Conservation (phyloP, 2,113 vertebrate genomes). For the Microtus pennsylvanicus region DNA sequence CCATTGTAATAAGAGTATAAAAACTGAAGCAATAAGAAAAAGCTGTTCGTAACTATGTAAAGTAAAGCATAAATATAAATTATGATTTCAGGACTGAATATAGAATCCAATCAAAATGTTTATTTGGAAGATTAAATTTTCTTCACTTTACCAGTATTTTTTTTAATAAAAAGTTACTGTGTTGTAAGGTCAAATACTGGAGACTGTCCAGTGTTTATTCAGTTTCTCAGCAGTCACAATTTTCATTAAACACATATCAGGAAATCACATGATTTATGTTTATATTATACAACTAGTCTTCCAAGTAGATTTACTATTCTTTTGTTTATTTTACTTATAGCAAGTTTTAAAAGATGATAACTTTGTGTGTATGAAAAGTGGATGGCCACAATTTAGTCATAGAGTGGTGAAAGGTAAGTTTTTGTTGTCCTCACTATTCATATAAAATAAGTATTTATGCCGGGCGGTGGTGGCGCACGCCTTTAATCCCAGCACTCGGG, state of each 20-base stretch:
- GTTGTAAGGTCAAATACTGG: neutral
- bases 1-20: constrained; percentile 26
- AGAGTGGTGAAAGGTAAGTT: neutral
- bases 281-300: constrained; percentile 30
- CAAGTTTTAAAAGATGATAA: neutral
- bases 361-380: neutral
- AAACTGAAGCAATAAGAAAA: neutral
- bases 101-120: constrained; percentile 31
- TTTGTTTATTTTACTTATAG: neutral
- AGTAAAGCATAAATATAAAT: constrained; percentile 2
- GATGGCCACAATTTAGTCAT: neutral
- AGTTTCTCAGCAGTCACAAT: neutral
- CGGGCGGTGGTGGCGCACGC: too few relatives aligned
- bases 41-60: neutral
- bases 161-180: neutral
- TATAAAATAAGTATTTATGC: neutral
- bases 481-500: too few relatives aligned
- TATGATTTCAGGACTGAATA: neutral
- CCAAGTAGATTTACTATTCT: neutral
- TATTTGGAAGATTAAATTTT: neutral
- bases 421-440: neutral
- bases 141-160: neutral
- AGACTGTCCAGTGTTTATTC: neutral
- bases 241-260: constrained; percentile 45
- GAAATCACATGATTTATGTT: constrained; percentile 18